Conservation (phyloP, 2,888 invertebrate species). For the Dromius quadrimaculatus region DNA sequence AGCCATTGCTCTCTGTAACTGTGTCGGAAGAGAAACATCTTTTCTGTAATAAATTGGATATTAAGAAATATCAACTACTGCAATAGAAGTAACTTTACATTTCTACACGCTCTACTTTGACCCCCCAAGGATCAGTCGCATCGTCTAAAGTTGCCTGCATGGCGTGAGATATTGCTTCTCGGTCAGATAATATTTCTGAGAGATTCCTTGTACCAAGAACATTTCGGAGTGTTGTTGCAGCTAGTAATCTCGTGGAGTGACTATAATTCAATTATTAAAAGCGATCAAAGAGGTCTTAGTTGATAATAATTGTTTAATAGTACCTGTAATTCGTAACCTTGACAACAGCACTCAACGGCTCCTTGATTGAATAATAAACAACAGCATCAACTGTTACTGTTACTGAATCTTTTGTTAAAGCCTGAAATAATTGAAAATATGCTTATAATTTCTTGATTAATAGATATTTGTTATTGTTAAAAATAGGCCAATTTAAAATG, state of each 20-base stretch:
- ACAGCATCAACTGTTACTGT: slow-evolving; percentile 95
- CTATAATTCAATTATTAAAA: slow-evolving; percentile 65
- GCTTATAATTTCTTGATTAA: no score
- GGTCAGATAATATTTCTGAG: slow-evolving; percentile 90
- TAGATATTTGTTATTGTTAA: no score
- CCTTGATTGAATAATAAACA: slow-evolving; percentile 85
- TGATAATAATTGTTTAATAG: slow-evolving; percentile 24
- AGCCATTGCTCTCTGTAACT: slow-evolving; percentile 85
- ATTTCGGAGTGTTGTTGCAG: slow-evolving; percentile 88
- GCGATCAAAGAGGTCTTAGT: no score
- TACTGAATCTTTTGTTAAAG: slow-evolving; percentile 92
- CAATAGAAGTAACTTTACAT: slow-evolving; percentile 75
- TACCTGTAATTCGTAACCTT: slow-evolving; percentile 81
- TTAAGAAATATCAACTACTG: not conserved
- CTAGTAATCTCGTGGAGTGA: slow-evolving; percentile 84
- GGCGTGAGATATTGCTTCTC: slow-evolving; percentile 90
- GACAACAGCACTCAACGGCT: slow-evolving; percentile 82
- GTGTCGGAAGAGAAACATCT: slow-evolving; percentile 82
- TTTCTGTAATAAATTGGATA: slow-evolving; percentile 69
- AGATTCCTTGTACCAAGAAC: slow-evolving; percentile 93
- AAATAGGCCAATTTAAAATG: not conserved
- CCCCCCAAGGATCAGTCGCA: slow-evolving; percentile 93
- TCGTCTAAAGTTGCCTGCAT: slow-evolving; percentile 90
- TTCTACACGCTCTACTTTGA: slow-evolving; percentile 94
- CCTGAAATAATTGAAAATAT: slow-evolving; percentile 71